Evolutionary conservation across 2,888 invertebrate genomes (phyloP).

Genomic region (Drosophila cyrtoloma): DNA sequence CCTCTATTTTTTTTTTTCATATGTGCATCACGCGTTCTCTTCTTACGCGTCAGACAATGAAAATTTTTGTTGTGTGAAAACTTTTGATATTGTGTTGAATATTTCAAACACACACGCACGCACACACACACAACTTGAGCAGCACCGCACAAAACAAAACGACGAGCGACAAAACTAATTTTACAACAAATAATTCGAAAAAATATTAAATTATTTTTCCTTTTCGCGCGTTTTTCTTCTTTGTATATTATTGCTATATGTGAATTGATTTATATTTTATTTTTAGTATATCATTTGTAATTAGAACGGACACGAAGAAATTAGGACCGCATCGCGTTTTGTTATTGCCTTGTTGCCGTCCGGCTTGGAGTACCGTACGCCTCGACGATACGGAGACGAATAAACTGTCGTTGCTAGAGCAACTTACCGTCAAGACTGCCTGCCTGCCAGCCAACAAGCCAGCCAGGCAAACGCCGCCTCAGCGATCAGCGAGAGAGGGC

Average conservation of each 20-base stretch:
- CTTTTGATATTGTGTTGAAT: conserved; percentile 35
- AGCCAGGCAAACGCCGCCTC: conserved; percentile 11
- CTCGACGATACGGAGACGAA: conserved; percentile 74
- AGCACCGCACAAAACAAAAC: conserved; percentile 60
- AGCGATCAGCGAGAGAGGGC: conserved; percentile 13
- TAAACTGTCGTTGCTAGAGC: conserved; percentile 60
- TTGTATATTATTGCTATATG: conserved; percentile 12
- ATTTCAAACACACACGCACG: conserved; percentile 35
- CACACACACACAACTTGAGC: conserved; percentile 38
- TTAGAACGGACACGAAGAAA: conserved; percentile 58
- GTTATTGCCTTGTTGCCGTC: conserved; percentile 54
- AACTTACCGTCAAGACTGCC: conserved; percentile 74
- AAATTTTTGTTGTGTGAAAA: conserved; percentile 40
- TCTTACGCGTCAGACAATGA: conserved; percentile 73
- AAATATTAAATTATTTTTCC: conserved; percentile 18
- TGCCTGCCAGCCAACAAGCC: neutral
- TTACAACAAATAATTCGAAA: conserved; percentile 21
- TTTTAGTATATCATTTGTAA: conserved; percentile 37
- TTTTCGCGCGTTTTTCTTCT: conserved; percentile 42
- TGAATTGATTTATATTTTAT: conserved; percentile 30
- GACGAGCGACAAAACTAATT: conserved; percentile 39
- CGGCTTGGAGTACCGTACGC: conserved; percentile 68
- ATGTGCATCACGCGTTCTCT: conserved; percentile 71
- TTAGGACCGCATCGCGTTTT: conserved; percentile 74
- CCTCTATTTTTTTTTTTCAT: conserved; percentile 47